Conservation (phyloP, 2,888 invertebrate genomes). For the Julus scandinavius region DNA sequence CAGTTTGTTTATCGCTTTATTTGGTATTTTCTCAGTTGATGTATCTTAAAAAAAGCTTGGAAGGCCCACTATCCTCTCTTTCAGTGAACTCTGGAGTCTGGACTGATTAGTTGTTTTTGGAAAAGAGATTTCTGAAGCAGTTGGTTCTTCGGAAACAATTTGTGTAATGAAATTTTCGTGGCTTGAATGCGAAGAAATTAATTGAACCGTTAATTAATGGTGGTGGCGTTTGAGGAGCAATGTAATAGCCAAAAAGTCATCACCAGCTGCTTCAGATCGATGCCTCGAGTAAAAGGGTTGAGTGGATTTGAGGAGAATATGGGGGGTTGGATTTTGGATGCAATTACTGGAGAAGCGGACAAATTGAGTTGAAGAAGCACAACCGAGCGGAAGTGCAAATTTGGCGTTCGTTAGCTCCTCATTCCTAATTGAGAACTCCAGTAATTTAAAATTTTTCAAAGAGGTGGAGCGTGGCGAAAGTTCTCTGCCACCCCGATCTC, state of each 20-base stretch:
- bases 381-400: constrained; percentile 13
- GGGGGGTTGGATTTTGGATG: neutral
- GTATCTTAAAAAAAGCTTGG: too few species aligned
- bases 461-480: neutral
- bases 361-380: constrained; percentile 20
- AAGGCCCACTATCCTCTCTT: too few species aligned
- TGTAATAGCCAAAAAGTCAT: constrained; percentile 27
- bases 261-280: constrained; percentile 12
- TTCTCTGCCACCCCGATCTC: neutral
- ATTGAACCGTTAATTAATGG: constrained; percentile 20
- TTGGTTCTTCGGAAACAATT: neutral
- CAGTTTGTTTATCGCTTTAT: too few species aligned
- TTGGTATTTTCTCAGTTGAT: too few species aligned
- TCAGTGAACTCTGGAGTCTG: too few species aligned
- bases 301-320: neutral
- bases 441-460: neutral
- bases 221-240: neutral
- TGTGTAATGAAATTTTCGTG: neutral
- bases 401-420: constrained; percentile 27
- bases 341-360: neutral
- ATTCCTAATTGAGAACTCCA: neutral
- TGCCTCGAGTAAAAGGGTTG: constrained; percentile 7
- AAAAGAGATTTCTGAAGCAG: neutral
- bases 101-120: too few species aligned
- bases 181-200: neutral